These are phyloP conservation scores for Tholera decimalis DNA, from an alignment of 2,888 invertebrate genomes.

Conservation along the genomic window DNA sequence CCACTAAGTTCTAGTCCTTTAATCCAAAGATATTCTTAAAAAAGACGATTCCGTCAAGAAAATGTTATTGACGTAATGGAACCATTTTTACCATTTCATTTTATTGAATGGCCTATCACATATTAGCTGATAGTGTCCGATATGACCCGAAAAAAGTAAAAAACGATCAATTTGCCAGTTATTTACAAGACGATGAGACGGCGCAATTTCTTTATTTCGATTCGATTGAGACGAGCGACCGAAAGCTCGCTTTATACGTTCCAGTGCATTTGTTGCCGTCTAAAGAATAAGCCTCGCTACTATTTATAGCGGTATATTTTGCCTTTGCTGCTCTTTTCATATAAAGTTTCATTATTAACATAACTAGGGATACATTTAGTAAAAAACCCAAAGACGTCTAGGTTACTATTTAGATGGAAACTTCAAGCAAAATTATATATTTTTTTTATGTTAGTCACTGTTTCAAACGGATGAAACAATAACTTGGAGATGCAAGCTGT, in stretches of 20 bases:
- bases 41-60: constrained; percentile 1
- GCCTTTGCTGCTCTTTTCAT: constrained; percentile 72
- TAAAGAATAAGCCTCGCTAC: constrained; percentile 74
- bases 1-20: neutral
- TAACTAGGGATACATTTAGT: constrained; percentile 24
- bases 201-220: constrained; percentile 81
- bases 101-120: constrained; percentile 73
- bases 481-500: constrained; percentile 17
- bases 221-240: constrained; percentile 72
- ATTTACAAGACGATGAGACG: constrained; percentile 82
- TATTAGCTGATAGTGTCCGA: constrained; percentile 73
- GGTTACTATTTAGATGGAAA: constrained; percentile 7
- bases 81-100: constrained; percentile 78
- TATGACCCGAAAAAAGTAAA: constrained; percentile 75
- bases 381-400: constrained; percentile 13
- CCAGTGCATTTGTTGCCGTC: constrained; percentile 71
- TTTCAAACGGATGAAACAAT: constrained; percentile 28
- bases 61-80: constrained; percentile 55
- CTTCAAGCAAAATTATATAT: constrained; percentile 12
- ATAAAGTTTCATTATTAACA: constrained; percentile 65
- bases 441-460: constrained; percentile 13
- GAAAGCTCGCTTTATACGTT: constrained; percentile 69
- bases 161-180: constrained; percentile 78
- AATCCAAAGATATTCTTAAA: neutral
- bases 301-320: constrained; percentile 80